Base-by-base conservation (phyloP, 2,888 invertebrate species). In the Thelaira solivaga region DNA sequence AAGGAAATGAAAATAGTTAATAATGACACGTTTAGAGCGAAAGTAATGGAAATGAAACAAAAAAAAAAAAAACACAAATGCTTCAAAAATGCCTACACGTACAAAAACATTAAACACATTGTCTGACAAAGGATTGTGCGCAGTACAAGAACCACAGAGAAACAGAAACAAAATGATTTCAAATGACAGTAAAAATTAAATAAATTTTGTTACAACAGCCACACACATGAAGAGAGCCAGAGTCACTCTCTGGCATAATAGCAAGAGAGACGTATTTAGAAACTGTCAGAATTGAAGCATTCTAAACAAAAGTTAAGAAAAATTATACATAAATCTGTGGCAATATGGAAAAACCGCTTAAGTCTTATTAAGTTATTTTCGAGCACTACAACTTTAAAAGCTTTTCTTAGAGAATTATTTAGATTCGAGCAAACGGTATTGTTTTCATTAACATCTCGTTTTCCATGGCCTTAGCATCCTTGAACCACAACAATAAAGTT, bases 11-110 rank as follows among this genome's bases (percentile, higher is more conserved):
- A 64, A 57, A 49, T 22, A 69, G 77, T 77, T 67, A 76, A 65
- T 39, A 62, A 73, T 39, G 41, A 29, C 68, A 72, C 72, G 73
- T 77, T 68, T 68, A 22, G 49, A 68, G 41, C 29, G 47, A 68
- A 77, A 77, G 77, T 77, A 77, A 77, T 59, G 77, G 73, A 64
- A 77, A 41, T 69, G 77, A 51, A 73, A 73, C 77, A 64, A 36
- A 57, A 49, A 39, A 7, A 43, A 55, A 51, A 18, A 51, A 51
- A 10, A n/a, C 31, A 29, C 18, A 2, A 34, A 18, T 49, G 47
- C 57, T 34, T 18, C 34, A 39, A 10, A 55, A 39, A 43, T 16
- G 55, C 5, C 4, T 49, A 2, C 53, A 68, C 62, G 41, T 51
- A 29, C 4, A 8, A 31, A 31, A 51, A 61, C 34, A 39, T 55